phyloP scores from a whole-genome alignment of 2,797 vertebrate species.

The Pachyuromys duprasi region DNA sequence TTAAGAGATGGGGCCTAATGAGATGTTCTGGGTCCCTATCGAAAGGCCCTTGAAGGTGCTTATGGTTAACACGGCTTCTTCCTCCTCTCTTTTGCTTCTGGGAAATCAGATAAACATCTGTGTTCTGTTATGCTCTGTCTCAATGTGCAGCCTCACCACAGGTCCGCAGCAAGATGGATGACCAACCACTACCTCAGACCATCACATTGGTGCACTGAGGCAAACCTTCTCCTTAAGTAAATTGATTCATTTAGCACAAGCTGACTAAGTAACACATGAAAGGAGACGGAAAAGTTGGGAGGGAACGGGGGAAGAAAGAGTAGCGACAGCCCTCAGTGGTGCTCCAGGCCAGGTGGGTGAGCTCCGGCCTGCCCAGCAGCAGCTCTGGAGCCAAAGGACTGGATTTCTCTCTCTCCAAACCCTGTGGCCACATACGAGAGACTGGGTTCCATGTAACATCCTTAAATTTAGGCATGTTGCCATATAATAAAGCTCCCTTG shows the following conservation, averaged over 20 bases:
- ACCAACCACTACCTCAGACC: too few species aligned
- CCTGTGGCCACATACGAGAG: not conserved
- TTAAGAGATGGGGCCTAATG: not conserved
- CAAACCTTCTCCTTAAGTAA: not conserved
- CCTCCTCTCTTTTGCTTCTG: not conserved
- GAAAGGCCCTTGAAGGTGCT: not conserved
- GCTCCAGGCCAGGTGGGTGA: not conserved
- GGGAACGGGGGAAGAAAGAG: not conserved
- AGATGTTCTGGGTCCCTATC: not conserved
- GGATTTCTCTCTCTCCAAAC: not conserved
- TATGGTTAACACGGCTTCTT: not conserved
- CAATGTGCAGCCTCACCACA: not conserved
- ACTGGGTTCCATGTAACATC: not conserved
- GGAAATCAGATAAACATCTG: not conserved
- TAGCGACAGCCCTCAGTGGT: rapidly evolving
- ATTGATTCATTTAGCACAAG: not conserved
- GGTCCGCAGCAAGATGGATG: not conserved
- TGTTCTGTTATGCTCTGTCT: not conserved
- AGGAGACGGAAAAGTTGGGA: not conserved
- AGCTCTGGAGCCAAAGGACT: not conserved
- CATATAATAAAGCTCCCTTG: not conserved
- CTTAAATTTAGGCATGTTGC: not conserved
- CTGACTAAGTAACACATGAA: not conserved
- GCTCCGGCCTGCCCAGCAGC: not conserved
- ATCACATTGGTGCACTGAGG: not conserved